These are phyloP conservation scores for Poeciliopsis occidentalis DNA, from an alignment of 2,113 vertebrate species.

Conservation along the genomic window DNA sequence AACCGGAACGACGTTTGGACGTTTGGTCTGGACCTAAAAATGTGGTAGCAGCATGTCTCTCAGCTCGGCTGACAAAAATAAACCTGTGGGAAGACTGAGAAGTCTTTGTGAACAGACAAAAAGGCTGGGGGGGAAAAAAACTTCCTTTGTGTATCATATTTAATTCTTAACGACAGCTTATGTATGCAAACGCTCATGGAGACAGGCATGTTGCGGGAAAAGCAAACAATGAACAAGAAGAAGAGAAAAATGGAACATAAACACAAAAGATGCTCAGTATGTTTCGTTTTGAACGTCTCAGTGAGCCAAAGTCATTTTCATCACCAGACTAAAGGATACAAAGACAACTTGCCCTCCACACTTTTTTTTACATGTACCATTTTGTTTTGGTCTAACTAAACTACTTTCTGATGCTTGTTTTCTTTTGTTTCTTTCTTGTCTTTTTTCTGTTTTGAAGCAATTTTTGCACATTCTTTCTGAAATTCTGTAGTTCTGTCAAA, in stretches of 20 bases:
- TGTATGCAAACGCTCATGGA: background rate
- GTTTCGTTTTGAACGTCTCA: constrained; percentile 27
- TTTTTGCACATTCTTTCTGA: background rate
- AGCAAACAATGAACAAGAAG: background rate
- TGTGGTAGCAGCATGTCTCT: constrained; percentile 18
- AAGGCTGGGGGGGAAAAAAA: background rate
- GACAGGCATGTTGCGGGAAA: background rate
- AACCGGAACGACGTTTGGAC: constrained; percentile 33
- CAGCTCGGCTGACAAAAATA: constrained; percentile 23
- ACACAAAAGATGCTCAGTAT: background rate
- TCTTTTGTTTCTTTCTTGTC: background rate
- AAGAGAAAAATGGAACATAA: background rate
- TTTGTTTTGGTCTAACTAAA: background rate
- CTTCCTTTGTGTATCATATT: background rate
- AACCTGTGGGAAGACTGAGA: background rate
- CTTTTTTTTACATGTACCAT: too few relatives aligned
- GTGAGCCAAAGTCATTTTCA: constrained; percentile 35
- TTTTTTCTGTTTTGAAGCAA: background rate
- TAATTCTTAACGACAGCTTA: background rate
- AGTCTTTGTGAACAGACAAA: constrained; percentile 1
- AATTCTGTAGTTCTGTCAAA: background rate
- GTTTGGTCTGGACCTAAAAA: constrained; percentile 39
- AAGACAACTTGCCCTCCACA: constrained; percentile 29
- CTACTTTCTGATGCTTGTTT: background rate
- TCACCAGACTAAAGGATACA: constrained; percentile 45